Conservation (phyloP, 2,113 vertebrate genomes). For the Marmota monax region DNA sequence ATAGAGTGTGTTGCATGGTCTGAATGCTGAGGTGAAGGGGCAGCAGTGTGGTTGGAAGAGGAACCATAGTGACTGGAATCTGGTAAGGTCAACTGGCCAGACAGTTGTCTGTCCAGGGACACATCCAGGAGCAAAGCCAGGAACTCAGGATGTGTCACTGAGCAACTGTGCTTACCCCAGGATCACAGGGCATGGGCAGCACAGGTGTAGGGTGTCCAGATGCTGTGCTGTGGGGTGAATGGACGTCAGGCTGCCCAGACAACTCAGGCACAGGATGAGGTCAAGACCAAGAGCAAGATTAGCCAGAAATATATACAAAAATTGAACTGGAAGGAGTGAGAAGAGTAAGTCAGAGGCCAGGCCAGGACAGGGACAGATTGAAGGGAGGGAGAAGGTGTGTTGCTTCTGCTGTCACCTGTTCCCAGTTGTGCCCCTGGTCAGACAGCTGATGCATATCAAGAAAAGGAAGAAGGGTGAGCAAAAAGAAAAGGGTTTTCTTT, state of each 20-base stretch:
- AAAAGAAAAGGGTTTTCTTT: neutral
- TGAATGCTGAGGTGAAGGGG: neutral
- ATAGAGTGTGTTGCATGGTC: neutral
- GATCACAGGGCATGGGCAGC: neutral
- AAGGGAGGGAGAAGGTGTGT: neutral
- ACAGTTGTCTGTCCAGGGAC: constrained; percentile 52
- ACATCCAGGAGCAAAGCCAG: neutral
- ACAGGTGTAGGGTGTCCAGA: neutral
- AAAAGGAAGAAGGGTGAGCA: neutral
- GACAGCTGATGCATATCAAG: neutral
- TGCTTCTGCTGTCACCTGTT: neutral
- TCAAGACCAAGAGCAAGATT: neutral
- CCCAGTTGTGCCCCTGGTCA: neutral
- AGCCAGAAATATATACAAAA: neutral
- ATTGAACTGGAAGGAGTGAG: neutral
- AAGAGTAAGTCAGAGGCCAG: neutral
- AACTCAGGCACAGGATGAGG: neutral
- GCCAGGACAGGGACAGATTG: neutral
- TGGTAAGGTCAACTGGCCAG: neutral
- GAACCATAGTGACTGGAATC: neutral
- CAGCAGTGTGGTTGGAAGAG: neutral
- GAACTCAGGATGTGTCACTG: constrained; percentile 48
- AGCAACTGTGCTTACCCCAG: too few relatives aligned
- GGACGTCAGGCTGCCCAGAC: neutral
- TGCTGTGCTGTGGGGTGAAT: neutral